Percentiles rank a stretch among this genome's conserved stretches.
phyloP scores from a whole-genome alignment of 2,113 vertebrate genomes.

The Tinamus guttatus region DNA sequence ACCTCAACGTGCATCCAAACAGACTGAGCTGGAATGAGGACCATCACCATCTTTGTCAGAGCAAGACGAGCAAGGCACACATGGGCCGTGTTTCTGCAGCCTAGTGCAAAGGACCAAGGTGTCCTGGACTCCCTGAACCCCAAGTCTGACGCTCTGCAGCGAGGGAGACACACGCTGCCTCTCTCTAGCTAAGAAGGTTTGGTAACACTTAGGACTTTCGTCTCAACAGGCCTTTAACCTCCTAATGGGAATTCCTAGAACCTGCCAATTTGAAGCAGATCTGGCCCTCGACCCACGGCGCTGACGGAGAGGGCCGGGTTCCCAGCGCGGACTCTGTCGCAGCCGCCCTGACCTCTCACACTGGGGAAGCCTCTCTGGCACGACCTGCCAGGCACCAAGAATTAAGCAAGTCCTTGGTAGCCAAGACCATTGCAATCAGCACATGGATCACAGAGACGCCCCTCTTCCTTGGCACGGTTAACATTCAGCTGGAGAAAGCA shows the following conservation, averaged over 20 bases:
- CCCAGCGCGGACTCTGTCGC: background rate
- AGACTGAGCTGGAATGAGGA: background rate
- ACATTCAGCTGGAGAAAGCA: background rate
- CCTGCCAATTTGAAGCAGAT: background rate
- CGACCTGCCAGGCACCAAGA: background rate
- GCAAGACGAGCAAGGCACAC: background rate
- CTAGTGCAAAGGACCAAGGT: background rate
- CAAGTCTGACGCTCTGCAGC: background rate
- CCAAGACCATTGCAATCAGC: background rate
- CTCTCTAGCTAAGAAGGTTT: background rate
- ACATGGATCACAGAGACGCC: background rate
- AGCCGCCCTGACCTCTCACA: background rate
- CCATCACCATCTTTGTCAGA: background rate
- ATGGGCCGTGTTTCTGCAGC: background rate
- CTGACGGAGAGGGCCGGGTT: background rate
- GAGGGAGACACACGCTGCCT: background rate
- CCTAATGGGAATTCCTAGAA: background rate
- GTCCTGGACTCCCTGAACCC: background rate
- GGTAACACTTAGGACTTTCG: background rate
- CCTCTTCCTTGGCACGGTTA: background rate
- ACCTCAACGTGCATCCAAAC: background rate
- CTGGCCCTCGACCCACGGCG: background rate
- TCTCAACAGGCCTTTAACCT: background rate
- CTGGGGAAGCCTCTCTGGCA: background rate
- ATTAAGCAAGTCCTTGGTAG: background rate